phyloP scores from a whole-genome alignment of 2,888 invertebrate species.

The Ligdia adustata region DNA sequence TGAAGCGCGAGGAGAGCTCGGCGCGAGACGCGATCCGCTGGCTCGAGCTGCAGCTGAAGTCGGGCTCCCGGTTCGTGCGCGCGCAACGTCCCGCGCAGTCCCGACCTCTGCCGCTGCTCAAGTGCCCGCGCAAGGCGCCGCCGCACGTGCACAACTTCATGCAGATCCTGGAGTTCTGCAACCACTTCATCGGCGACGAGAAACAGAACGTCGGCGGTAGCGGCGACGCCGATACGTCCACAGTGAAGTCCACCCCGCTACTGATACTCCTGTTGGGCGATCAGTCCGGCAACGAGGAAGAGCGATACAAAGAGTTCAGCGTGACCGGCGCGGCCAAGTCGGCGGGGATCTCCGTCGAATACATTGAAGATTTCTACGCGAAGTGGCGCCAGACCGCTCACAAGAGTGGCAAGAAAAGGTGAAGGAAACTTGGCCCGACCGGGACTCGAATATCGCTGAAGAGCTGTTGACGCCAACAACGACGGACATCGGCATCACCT shows the following conservation, averaged over 20 bases:
- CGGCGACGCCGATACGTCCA: conserved; percentile 62
- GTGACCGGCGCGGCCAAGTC: conserved; percentile 90
- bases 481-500: conserved; percentile 27
- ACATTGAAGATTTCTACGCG: conserved; percentile 91
- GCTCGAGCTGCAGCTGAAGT: conserved; percentile 94
- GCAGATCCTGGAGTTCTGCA: conserved; percentile 93
- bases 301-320: conserved; percentile 87
- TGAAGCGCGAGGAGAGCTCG: conserved; percentile 92
- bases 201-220: conserved; percentile 63
- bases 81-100: conserved; percentile 94
- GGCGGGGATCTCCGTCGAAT: conserved; percentile 92
- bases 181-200: conserved; percentile 86
- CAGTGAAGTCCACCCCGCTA: conserved; percentile 78
- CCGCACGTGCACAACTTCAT: conserved; percentile 87
- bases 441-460: conserved; percentile 57
- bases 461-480: conserved; percentile 28
- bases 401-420: conserved; percentile 77
- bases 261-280: conserved; percentile 91
- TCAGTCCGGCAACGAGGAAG: conserved; percentile 68
- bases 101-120: conserved; percentile 85
- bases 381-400: conserved; percentile 91
- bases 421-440: conserved; percentile 49
- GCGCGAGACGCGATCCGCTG: conserved; percentile 97
- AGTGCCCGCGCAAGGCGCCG: conserved; percentile 72
- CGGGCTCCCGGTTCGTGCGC: conserved; percentile 93